phyloP scores from a whole-genome alignment of 2,113 vertebrate genomes.

The Grantiella picta region DNA sequence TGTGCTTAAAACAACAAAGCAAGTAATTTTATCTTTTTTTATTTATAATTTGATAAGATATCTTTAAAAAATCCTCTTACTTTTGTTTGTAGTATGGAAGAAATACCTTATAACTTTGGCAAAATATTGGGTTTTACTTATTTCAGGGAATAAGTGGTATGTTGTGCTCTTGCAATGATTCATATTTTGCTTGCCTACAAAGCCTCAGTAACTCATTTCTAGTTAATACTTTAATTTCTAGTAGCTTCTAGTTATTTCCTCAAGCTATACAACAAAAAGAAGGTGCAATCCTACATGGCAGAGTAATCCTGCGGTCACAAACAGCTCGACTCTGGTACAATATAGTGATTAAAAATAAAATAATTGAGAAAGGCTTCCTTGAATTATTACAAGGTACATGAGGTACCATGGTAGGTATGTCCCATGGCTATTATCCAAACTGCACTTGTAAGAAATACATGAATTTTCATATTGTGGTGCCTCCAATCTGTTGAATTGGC shows the following conservation, averaged over 20 bases:
- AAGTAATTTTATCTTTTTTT: conserved; percentile 49
- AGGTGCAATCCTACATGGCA: neutral
- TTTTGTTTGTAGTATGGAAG: conserved; percentile 21
- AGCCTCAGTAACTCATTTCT: neutral
- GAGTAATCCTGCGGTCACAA: neutral
- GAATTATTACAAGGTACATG: neutral
- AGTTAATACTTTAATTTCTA: neutral
- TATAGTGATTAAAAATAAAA: neutral
- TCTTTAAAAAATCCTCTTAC: conserved; percentile 38
- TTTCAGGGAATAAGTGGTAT: conserved; percentile 1
- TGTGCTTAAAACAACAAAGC: conserved; percentile 52
- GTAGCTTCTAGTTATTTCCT: neutral
- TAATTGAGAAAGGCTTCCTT: neutral
- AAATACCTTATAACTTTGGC: neutral
- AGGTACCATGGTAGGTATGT: neutral
- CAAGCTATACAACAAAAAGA: neutral
- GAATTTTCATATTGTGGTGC: neutral
- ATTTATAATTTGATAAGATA: conserved; percentile 61
- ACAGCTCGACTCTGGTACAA: neutral
- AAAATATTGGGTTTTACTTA: neutral
- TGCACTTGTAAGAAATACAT: neutral
- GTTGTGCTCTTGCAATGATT: neutral
- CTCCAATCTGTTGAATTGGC: neutral
- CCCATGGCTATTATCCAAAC: neutral
- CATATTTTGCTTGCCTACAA: neutral